A percentile compares a stretch with the other conserved stretches of the same genome.
Conservation (phyloP, 1,140 invertebrate genomes). For the Drosophila leontia region DNA sequence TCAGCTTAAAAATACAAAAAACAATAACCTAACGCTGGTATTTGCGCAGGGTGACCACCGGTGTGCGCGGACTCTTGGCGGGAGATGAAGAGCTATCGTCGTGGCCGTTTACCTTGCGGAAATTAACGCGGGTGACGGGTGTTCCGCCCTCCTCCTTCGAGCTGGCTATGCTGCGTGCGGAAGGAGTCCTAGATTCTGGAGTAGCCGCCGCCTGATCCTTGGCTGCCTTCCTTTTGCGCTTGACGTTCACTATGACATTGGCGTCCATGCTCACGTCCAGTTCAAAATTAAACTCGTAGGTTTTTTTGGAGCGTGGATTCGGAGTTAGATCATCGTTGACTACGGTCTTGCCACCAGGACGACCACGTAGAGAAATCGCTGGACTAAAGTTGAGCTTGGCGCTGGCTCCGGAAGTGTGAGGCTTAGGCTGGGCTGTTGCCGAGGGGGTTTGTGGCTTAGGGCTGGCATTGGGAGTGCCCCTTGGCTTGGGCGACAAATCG, state of each 20-base stretch:
- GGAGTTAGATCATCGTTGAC: slow-evolving; percentile 79
- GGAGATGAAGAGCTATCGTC: neutral
- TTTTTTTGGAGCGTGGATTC: slow-evolving; percentile 74
- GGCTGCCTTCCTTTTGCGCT: slow-evolving; percentile 73
- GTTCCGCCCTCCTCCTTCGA: slow-evolving; percentile 31
- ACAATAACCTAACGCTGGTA: slow-evolving; percentile 47
- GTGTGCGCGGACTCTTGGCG: slow-evolving; percentile 69
- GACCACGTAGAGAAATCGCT: slow-evolving; percentile 53
- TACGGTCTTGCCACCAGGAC: slow-evolving; percentile 67
- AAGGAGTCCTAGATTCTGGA: slow-evolving; percentile 20
- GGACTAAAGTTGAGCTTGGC: slow-evolving; percentile 76
- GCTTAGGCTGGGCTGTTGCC: neutral
- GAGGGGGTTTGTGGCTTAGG: slow-evolving; percentile 7
- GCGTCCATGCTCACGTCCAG: slow-evolving; percentile 84
- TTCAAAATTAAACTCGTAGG: slow-evolving; percentile 83
- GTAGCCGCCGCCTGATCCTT: slow-evolving; percentile 8
- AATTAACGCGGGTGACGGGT: slow-evolving; percentile 65
- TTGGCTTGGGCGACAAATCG: slow-evolving; percentile 5
- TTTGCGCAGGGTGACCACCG: slow-evolving; percentile 66
- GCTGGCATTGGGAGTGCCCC: slow-evolving; percentile 1
- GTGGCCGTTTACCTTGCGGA: slow-evolving; percentile 57
- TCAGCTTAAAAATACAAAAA: slow-evolving; percentile 11
- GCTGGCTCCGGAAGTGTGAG: slow-evolving; percentile 38
- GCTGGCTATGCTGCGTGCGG: slow-evolving; percentile 16
- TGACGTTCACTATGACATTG: slow-evolving; percentile 84